A percentile compares a stretch with the other conserved stretches of the same genome.
Conservation (phyloP, 53 echinoderm and acorn worm species). For the Temnopleurus reevesii region DNA sequence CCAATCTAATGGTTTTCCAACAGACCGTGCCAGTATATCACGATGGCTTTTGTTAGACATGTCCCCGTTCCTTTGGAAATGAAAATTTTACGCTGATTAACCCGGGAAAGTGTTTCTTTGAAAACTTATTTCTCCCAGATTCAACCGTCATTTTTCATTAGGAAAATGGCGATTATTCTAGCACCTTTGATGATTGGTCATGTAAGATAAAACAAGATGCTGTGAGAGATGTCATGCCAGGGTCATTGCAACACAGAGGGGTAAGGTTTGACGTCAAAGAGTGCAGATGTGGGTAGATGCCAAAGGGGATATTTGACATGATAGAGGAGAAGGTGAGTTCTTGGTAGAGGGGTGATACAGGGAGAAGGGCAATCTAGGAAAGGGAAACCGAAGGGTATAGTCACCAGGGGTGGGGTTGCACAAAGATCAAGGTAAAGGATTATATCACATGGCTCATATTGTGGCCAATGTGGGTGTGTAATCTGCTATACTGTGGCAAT, state of each 20-base stretch:
- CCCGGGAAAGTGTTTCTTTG: not conserved
- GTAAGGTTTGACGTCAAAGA: not conserved
- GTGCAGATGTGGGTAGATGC: too few relatives aligned
- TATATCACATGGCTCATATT: too few relatives aligned
- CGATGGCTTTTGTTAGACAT: not conserved
- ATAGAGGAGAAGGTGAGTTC: not conserved
- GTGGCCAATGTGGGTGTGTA: too few relatives aligned
- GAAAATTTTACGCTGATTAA: constrained; percentile 10
- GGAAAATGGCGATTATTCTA: not conserved
- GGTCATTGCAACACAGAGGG: not conserved
- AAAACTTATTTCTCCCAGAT: constrained; percentile 2
- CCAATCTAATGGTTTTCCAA: constrained; percentile 12
- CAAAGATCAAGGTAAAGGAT: too few relatives aligned
- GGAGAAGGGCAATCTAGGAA: not conserved
- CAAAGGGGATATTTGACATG: too few relatives aligned
- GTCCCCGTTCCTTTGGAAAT: not conserved
- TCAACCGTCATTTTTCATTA: constrained; percentile 6
- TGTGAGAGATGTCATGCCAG: not conserved
- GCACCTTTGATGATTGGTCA: not conserved
- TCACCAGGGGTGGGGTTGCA: too few relatives aligned
- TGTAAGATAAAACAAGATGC: not conserved
- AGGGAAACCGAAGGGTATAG: too few relatives aligned
- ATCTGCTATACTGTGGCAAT: too few relatives aligned
- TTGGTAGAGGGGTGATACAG: not conserved
- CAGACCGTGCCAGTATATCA: constrained; percentile 20